These are phyloP conservation scores for Scolopax rusticola DNA, from an alignment of 2,797 vertebrate species.

Conservation along the genomic window DNA sequence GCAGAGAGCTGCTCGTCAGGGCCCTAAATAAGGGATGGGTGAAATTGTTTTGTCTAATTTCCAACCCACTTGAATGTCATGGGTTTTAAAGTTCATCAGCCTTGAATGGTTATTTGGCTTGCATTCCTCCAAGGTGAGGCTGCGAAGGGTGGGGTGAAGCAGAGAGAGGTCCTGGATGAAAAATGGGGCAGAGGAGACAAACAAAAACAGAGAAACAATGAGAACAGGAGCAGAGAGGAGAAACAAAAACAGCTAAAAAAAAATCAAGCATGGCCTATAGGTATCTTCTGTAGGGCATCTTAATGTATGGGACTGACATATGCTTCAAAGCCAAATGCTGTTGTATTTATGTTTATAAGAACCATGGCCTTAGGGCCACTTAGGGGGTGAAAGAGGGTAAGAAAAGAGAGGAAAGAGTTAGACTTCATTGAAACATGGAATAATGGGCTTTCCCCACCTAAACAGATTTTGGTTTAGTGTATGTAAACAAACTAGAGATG, in stretches of 20 bases:
- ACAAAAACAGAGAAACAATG: constrained; percentile 32
- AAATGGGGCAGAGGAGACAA: constrained; percentile 45
- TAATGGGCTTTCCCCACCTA: neutral
- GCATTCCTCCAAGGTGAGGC: constrained; percentile 66
- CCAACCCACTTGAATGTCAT: constrained; percentile 51
- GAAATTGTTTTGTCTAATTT: constrained; percentile 69
- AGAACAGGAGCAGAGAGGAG: neutral
- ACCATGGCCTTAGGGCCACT: neutral
- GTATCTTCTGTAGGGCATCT: neutral
- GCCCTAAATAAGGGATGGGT: constrained; percentile 43
- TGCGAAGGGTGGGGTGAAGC: constrained; percentile 50
- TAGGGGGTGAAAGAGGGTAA: neutral
- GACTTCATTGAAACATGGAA: neutral
- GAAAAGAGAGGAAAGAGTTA: neutral
- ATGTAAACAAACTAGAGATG: neutral
- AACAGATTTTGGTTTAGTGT: neutral
- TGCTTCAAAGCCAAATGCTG: constrained; percentile 3
- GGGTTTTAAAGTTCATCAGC: constrained; percentile 70
- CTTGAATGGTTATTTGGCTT: constrained; percentile 49
- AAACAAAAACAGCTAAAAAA: neutral
- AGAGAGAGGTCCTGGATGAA: constrained; percentile 27
- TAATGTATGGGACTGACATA: neutral
- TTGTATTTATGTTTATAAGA: neutral
- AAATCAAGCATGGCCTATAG: neutral
- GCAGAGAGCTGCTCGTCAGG: constrained; percentile 32